phyloP scores from a whole-genome alignment of 1,140 invertebrate species.

The Melipona quadrifasciata region DNA sequence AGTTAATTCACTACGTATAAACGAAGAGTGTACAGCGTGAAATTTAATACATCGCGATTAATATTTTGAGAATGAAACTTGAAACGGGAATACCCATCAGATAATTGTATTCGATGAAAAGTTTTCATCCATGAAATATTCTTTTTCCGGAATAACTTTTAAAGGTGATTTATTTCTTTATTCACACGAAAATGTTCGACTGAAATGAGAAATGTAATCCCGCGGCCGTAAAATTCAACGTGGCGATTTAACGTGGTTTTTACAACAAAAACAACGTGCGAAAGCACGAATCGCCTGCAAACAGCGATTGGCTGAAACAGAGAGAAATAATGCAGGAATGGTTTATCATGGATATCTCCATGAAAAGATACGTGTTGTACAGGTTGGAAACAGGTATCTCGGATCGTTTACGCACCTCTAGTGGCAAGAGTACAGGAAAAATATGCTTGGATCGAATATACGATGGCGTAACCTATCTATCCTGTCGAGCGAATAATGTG shows the following conservation, averaged over 20 bases:
- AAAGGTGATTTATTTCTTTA: neutral
- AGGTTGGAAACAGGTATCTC: conserved; percentile 49
- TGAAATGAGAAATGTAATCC: neutral
- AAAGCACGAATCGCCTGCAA: neutral
- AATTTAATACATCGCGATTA: no score
- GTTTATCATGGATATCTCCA: conserved; percentile 24
- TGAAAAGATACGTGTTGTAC: conserved; percentile 26
- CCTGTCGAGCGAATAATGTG: conserved; percentile 68
- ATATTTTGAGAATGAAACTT: no score
- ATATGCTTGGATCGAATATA: conserved; percentile 66
- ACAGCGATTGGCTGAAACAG: neutral
- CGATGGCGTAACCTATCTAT: conserved; percentile 69
- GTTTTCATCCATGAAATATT: no score
- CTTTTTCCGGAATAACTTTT: neutral
- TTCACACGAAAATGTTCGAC: neutral
- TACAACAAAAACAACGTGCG: neutral
- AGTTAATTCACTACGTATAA: no score
- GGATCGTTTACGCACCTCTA: conserved; percentile 57
- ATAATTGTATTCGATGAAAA: no score
- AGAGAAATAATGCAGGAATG: neutral
- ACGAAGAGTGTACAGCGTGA: no score
- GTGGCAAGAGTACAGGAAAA: conserved; percentile 55
- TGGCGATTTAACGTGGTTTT: no score
- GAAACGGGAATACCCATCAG: no score
- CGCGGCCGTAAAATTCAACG: neutral